These are phyloP conservation scores for Solen grandis DNA, from an alignment of 1,140 invertebrate species.

Conservation along the genomic window DNA sequence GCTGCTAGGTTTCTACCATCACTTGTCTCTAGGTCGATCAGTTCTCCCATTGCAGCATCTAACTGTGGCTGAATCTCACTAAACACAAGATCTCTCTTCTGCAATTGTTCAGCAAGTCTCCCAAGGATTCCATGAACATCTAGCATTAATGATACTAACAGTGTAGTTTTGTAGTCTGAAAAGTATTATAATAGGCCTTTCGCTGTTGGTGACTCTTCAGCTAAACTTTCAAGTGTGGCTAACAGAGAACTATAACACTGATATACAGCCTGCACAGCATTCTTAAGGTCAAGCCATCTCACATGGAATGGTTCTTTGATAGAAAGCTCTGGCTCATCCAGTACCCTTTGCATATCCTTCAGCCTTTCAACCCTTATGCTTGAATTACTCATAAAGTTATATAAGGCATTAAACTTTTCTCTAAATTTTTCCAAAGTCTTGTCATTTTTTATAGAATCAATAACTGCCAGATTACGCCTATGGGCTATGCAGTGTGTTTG, in stretches of 20 bases:
- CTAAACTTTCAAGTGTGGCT: background rate
- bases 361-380: background rate
- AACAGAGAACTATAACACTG: conserved; percentile 26
- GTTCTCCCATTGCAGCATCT: too few relatives aligned
- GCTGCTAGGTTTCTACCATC: too few relatives aligned
- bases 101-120: too few relatives aligned
- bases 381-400: conserved; percentile 3
- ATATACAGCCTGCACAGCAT: conserved; percentile 22
- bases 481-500: conserved; percentile 40
- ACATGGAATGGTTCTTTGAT: conserved; percentile 19
- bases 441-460: conserved; percentile 20
- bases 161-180: background rate
- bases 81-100: too few relatives aligned
- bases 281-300: conserved; percentile 24
- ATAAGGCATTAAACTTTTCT: conserved; percentile 18
- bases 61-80: too few relatives aligned
- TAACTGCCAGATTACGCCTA: conserved; percentile 7
- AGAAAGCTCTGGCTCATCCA: conserved; percentile 19
- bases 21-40: too few relatives aligned
- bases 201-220: background rate
- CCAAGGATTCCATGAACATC: too few relatives aligned
- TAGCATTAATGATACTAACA: conserved; percentile 7
- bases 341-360: conserved; percentile 5
- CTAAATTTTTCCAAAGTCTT: conserved; percentile 3
- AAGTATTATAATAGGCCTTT: conserved; percentile 25